Percentiles rank a stretch among this genome's conserved stretches.
Evolutionary conservation across 2,797 vertebrate species (phyloP).

Genomic region (Sparus aurata): DNA sequence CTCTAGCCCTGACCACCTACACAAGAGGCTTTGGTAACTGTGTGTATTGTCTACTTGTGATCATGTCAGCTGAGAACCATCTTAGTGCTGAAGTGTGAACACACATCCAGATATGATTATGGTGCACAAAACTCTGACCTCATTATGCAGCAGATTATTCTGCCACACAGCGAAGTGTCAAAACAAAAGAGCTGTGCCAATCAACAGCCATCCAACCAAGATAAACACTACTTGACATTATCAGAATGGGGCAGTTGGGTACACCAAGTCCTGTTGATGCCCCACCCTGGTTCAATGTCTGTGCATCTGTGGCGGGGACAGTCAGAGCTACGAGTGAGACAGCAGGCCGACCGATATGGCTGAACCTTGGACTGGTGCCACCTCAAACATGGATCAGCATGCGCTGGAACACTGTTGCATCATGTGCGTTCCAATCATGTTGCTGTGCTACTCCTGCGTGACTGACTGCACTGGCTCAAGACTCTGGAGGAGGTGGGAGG

Average conservation of each 20-base stretch:
- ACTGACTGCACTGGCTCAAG: constrained; percentile 68
- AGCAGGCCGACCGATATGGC: constrained; percentile 48
- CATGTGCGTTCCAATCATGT: constrained; percentile 70
- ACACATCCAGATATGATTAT: constrained; percentile 24
- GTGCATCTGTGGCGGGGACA: constrained; percentile 14
- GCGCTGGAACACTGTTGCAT: constrained; percentile 83
- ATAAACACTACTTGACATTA: constrained; percentile 30
- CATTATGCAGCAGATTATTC: constrained; percentile 15
- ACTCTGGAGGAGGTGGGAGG: constrained; percentile 59
- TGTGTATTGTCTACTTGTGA: not conserved
- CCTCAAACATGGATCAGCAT: constrained; percentile 81
- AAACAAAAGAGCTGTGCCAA: constrained; percentile 26
- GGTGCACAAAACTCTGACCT: constrained; percentile 33
- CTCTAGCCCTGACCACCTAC: not conserved
- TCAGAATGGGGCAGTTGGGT: constrained; percentile 72
- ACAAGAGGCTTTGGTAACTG: not conserved
- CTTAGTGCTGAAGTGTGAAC: constrained; percentile 23
- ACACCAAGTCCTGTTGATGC: constrained; percentile 27
- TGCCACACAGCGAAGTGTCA: constrained; percentile 30
- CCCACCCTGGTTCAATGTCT: constrained; percentile 41
- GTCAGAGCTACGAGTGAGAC: constrained; percentile 41
- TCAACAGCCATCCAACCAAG: not conserved
- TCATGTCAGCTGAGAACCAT: constrained; percentile 17
- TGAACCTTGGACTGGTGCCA: constrained; percentile 79
- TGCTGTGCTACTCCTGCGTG: constrained; percentile 68